Conservation (phyloP, 2,888 invertebrate genomes). For the Clostera curtula region DNA sequence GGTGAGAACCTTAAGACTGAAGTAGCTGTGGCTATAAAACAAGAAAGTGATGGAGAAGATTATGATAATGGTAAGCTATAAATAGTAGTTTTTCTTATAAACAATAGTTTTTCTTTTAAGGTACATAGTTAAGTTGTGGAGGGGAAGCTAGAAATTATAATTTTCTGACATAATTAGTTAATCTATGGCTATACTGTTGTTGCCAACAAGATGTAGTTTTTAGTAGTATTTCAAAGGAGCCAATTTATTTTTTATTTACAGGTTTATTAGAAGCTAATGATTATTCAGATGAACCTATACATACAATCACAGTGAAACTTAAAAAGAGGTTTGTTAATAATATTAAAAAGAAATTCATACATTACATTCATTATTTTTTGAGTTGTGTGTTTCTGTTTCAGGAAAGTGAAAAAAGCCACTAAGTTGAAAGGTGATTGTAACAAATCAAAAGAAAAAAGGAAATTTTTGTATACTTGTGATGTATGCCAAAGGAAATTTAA, state of each 20-base stretch:
- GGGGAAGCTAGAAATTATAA: no score
- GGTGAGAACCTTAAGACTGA: constrained; percentile 16
- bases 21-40: constrained; percentile 10
- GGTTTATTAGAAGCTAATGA: constrained; percentile 13
- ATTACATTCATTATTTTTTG: no score
- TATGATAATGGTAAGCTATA: background rate
- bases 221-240: background rate
- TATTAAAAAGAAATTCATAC: no score
- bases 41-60: constrained; percentile 9
- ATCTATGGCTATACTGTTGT: no score
- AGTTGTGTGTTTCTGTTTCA: constrained; percentile 9
- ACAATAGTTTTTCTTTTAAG: no score
- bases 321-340: constrained; percentile 10
- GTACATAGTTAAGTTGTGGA: no score
- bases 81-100: no score
- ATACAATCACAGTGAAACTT: constrained; percentile 9
- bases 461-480: constrained; percentile 41
- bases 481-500: constrained; percentile 51
- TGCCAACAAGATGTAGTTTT: background rate
- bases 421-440: constrained; percentile 17
- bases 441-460: constrained; percentile 27
- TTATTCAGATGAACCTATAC: constrained; percentile 8
- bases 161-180: no score
- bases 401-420: constrained; percentile 18
- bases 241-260: constrained; percentile 4